Evolutionary conservation across 2,888 invertebrate species (phyloP), one percentile per base, ranked within the genome.

Genomic region (Troides helena): DNA sequence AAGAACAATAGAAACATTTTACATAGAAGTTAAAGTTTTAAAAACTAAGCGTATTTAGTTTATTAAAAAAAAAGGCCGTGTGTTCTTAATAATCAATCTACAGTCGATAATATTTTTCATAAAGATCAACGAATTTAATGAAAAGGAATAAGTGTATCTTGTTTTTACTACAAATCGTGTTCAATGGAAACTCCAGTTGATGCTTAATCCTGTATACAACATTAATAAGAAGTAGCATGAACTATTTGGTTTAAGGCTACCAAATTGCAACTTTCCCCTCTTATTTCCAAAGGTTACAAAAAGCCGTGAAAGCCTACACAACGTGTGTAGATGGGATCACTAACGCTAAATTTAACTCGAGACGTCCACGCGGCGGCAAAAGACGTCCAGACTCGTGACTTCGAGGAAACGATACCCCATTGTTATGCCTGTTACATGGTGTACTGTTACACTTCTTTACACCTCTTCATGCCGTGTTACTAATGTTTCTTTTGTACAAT

Each of bases 341-440:
- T 89, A 85, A 88, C 90, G 90, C 90, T 91, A 90, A 92, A 92
- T 92, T 91, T 89, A 91, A 90, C 90, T 76, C 77, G 77, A 77
- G 81, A 79, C 81, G 76, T 73, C 74, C 72, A 76, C 82, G 79
- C 85, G 88, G 86, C 86, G 77, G 81, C 82, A 85, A 82, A 81
- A 72, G 78, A 75, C 69, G 72, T 64, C 69, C 73, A 74, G 77
- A 73, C 78, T 78, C 76, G 78, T 78, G 79, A 80, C 82, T 91
- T 90, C 88, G 84, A 80, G 78, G 90, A 91, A 90, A 74, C 87
- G 83, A 90, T 85, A 84, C 83, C 81, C 90, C 85, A 90, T 92
- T 92, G 92, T 92, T 84, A 86, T 85, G 89, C 88, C 83, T 86
- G 85, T 90, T 89, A 87, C 75, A 69, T 74, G 82, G 89, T 86